These are phyloP conservation scores for Stictocephala bisonia DNA, from an alignment of 2,888 invertebrate species.

Conservation along the genomic window DNA sequence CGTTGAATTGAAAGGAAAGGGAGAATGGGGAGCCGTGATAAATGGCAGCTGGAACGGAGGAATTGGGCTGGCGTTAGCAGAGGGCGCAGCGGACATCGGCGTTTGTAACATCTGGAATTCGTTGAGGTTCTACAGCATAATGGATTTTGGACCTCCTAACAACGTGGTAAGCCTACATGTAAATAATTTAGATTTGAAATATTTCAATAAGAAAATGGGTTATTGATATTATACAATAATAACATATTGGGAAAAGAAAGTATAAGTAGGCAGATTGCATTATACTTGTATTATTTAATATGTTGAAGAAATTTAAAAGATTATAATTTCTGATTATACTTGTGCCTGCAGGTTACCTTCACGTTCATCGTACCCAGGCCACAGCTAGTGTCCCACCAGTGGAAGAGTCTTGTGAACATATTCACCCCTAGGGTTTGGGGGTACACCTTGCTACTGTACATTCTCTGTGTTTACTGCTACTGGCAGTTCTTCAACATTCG, in stretches of 20 bases:
- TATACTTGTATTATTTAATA: too few relatives aligned
- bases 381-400: background rate
- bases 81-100: background rate
- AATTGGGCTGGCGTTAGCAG: background rate
- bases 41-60: slow-evolving; percentile 17
- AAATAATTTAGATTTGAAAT: too few relatives aligned
- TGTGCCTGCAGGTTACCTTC: slow-evolving; percentile 23
- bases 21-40: background rate
- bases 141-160: background rate
- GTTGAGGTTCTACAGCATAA: background rate
- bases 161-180: background rate
- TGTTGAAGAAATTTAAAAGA: too few relatives aligned
- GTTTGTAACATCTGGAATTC: slow-evolving; percentile 13
- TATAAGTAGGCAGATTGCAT: too few relatives aligned
- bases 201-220: too few relatives aligned
- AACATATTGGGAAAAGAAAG: too few relatives aligned
- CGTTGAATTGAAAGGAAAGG: background rate
- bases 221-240: too few relatives aligned
- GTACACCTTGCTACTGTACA: background rate
- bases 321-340: too few relatives aligned
- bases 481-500: background rate
- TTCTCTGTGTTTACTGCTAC: background rate
- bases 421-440: background rate
- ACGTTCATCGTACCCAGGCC: slow-evolving; percentile 16
- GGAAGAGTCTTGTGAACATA: background rate